Percentiles rank a stretch among this genome's conserved stretches.
Conservation (phyloP, 1,140 invertebrate species). For the Drosophila sp. region DNA sequence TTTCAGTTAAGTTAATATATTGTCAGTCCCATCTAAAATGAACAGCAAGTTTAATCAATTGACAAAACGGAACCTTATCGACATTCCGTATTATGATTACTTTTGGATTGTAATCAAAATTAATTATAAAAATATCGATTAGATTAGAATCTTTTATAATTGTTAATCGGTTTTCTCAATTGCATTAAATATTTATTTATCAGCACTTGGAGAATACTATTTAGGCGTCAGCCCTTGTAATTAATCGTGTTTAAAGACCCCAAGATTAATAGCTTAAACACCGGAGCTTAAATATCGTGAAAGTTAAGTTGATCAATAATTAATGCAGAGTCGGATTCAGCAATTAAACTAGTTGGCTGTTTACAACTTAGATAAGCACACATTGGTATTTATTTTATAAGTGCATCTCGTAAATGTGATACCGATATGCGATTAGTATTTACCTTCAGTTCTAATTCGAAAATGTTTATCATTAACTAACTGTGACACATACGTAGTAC, state of each 20-base stretch:
- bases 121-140: background rate
- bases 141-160: background rate
- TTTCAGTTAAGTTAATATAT: background rate
- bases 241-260: constrained; percentile 1
- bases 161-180: no score
- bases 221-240: background rate
- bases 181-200: background rate
- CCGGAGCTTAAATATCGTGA: background rate
- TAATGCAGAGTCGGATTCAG: constrained; percentile 12
- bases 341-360: constrained; percentile 32
- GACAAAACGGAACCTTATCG: background rate
- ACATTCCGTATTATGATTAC: background rate
- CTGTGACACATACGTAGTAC: constrained; percentile 5
- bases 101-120: background rate
- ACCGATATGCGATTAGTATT: constrained; percentile 13
- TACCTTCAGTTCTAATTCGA: background rate
- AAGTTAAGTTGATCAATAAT: constrained; percentile 1
- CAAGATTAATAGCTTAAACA: constrained; percentile 12
- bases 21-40: background rate
- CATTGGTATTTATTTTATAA: constrained; percentile 18
- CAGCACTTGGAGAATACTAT: background rate
- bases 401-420: constrained; percentile 21
- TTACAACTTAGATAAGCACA: constrained; percentile 8
- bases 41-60: background rate
- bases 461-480: constrained; percentile 14